phyloP scores from a whole-genome alignment of 2,888 invertebrate species.

The Pterostichus niger region DNA sequence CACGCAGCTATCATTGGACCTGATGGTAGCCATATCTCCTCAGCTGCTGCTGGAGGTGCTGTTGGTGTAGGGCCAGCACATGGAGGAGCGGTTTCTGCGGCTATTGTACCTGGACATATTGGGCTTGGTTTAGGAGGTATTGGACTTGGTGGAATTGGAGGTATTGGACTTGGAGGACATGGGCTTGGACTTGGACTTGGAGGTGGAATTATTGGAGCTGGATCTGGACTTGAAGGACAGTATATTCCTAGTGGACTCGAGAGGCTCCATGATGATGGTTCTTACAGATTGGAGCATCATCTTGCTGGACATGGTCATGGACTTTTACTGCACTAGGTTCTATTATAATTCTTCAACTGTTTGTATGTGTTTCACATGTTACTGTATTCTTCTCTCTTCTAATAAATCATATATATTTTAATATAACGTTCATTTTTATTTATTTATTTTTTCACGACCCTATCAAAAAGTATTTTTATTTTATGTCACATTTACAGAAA shows the following conservation, averaged over 20 bases:
- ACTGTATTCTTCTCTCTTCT: not conserved
- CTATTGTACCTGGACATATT: slow-evolving; percentile 34
- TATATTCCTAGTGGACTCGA: slow-evolving; percentile 62
- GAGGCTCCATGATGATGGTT: slow-evolving; percentile 59
- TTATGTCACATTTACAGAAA: too few species aligned
- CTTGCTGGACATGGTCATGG: slow-evolving; percentile 25
- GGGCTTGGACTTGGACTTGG: slow-evolving; percentile 56
- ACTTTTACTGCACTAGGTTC: not conserved
- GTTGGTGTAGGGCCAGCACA: slow-evolving; percentile 38
- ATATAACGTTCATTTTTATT: not conserved
- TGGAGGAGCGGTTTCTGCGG: slow-evolving; percentile 31
- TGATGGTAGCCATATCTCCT: slow-evolving; percentile 71
- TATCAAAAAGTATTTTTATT: too few species aligned
- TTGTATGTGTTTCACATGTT: slow-evolving; percentile 25
- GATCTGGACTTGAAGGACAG: slow-evolving; percentile 58
- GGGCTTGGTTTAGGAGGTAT: slow-evolving; percentile 4
- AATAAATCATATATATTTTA: slow-evolving; percentile 27
- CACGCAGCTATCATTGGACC: slow-evolving; percentile 71
- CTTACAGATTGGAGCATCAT: slow-evolving; percentile 63
- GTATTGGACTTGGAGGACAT: slow-evolving; percentile 32
- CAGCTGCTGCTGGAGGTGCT: slow-evolving; percentile 69
- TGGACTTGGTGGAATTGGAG: slow-evolving; percentile 55
- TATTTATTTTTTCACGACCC: not conserved
- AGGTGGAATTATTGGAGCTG: slow-evolving; percentile 48
- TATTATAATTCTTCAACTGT: slow-evolving; percentile 4